phyloP scores from a whole-genome alignment of 2,797 vertebrate genomes.

The Myotis findleyi region DNA sequence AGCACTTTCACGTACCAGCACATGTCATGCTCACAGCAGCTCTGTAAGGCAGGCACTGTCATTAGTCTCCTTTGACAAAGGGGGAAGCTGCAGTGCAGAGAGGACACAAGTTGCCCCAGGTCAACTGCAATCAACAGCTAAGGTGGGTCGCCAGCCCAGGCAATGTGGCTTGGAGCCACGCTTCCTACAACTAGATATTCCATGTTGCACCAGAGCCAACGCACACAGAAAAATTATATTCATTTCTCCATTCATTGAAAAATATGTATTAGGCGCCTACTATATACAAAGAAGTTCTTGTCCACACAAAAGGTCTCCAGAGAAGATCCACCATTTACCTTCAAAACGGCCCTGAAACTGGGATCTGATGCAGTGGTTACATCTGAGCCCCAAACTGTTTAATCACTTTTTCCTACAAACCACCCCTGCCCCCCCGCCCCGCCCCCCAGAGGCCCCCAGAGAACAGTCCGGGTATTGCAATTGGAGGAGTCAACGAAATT shows the following conservation, averaged over 20 bases:
- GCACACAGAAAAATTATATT: background rate
- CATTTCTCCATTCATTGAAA: background rate
- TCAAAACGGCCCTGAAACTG: slow-evolving; percentile 13
- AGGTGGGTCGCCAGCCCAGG: background rate
- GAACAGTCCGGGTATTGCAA: background rate
- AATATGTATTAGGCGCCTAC: background rate
- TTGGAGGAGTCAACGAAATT: background rate
- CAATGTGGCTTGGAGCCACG: background rate
- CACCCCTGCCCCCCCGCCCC: accelerated
- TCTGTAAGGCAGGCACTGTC: background rate
- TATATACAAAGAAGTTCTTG: background rate
- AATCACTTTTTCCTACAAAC: background rate
- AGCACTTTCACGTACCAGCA: background rate
- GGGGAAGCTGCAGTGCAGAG: background rate
- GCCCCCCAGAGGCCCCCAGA: background rate
- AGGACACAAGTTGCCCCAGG: background rate
- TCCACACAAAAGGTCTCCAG: background rate
- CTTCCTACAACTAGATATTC: background rate
- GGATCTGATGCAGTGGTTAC: background rate
- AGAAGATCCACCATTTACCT: background rate
- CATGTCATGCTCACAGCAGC: background rate
- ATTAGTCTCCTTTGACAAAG: background rate
- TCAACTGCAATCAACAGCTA: background rate
- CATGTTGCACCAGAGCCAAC: too few species aligned
- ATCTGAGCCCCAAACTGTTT: background rate